These are phyloP conservation scores for Phalacrocorax aristotelis DNA, from an alignment of 2,113 vertebrate genomes.

Conservation along the genomic window DNA sequence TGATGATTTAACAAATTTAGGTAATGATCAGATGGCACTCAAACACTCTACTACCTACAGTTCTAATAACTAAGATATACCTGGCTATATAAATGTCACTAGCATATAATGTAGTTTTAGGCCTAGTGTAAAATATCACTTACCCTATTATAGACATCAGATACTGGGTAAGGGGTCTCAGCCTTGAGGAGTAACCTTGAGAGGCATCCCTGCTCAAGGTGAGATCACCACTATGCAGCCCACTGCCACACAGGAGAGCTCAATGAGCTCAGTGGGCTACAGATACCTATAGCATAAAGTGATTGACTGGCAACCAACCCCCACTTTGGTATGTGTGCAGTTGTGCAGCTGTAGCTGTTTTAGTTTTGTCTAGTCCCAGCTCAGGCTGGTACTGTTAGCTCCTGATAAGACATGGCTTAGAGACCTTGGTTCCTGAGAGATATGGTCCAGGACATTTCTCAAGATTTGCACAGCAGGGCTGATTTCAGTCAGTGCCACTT, in stretches of 20 bases:
- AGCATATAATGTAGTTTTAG: background rate
- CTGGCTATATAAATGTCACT: background rate
- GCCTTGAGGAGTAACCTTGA: background rate
- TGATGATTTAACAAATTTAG: background rate
- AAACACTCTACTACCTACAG: background rate
- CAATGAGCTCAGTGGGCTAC: fast-evolving
- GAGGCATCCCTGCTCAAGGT: background rate
- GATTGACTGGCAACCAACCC: background rate
- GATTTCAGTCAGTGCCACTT: background rate
- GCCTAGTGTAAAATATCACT: background rate
- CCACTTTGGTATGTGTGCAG: background rate
- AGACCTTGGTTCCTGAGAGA: background rate
- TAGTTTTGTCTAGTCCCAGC: background rate
- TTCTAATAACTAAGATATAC: background rate
- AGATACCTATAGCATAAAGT: background rate
- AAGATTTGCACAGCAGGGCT: background rate
- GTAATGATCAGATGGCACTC: background rate
- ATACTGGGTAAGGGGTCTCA: background rate
- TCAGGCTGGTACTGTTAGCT: background rate
- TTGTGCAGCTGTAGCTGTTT: background rate
- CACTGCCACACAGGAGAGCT: background rate
- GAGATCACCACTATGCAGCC: background rate
- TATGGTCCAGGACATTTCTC: background rate
- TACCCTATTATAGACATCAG: fast-evolving
- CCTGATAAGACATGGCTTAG: background rate